phyloP scores from a whole-genome alignment of 2,888 invertebrate species.

The Brachyptera putata region DNA sequence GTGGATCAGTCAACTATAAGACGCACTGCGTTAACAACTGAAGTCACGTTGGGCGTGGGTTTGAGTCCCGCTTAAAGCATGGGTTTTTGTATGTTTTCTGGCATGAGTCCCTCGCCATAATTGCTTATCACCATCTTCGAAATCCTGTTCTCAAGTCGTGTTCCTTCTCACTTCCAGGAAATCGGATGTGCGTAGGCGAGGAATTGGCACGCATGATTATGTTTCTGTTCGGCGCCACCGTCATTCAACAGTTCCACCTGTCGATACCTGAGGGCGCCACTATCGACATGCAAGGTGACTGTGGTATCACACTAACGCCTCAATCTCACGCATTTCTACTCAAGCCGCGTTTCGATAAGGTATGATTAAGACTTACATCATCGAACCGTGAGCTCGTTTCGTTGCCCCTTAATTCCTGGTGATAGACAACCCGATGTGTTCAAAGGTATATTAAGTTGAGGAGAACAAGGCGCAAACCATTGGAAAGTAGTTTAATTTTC shows the following conservation, averaged over 20 bases:
- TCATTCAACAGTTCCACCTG: constrained; percentile 57
- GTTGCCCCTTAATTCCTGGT: no score
- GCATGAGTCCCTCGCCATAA: not conserved
- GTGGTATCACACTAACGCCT: constrained; percentile 72
- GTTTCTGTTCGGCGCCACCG: constrained; percentile 57
- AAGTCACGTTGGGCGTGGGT: no score
- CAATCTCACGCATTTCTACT: constrained; percentile 46
- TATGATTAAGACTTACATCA: no score
- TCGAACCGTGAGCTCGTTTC: no score
- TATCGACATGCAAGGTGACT: constrained; percentile 62
- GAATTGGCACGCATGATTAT: constrained; percentile 72
- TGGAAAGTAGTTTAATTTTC: no score
- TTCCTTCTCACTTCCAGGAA: constrained; percentile 58
- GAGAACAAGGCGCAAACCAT: no score
- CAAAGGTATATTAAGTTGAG: no score
- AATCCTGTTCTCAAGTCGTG: not conserved
- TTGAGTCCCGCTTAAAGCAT: no score
- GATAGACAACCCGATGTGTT: not conserved
- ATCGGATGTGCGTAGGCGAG: constrained; percentile 81
- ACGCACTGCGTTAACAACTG: no score
- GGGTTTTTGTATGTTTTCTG: no score
- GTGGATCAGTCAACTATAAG: no score
- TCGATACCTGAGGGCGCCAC: constrained; percentile 43
- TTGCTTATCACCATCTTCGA: not conserved
- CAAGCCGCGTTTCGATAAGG: not conserved